These are phyloP conservation scores for Melanostoma mellinum DNA, from an alignment of 2,888 invertebrate species.

Conservation along the genomic window DNA sequence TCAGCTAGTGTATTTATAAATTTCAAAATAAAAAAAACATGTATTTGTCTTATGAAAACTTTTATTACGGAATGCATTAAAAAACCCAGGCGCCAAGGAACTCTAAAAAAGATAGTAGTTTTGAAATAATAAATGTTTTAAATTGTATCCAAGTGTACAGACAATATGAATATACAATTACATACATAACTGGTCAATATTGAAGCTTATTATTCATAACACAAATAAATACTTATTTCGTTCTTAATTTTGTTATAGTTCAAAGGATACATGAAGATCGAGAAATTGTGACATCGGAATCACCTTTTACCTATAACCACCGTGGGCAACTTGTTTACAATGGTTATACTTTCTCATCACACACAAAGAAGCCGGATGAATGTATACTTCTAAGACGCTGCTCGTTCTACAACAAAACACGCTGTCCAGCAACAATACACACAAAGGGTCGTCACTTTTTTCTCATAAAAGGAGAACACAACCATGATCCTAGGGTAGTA, in stretches of 20 bases:
- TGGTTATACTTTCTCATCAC: conserved; percentile 77
- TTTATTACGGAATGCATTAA: too few relatives aligned
- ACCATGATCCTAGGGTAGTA: conserved; percentile 77
- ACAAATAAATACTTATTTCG: neutral
- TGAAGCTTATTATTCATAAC: too few relatives aligned
- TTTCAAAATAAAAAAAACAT: too few relatives aligned
- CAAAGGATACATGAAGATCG: conserved; percentile 5
- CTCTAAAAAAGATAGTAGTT: too few relatives aligned
- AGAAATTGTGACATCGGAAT: conserved; percentile 13
- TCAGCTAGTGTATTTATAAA: too few relatives aligned
- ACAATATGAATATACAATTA: too few relatives aligned
- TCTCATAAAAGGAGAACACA: conserved; percentile 76
- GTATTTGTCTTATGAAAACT: too few relatives aligned
- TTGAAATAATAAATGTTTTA: too few relatives aligned
- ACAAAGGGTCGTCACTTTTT: conserved; percentile 78
- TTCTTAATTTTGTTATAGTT: conserved; percentile 31
- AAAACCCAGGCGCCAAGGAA: too few relatives aligned
- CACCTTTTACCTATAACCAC: conserved; percentile 77
- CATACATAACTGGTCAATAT: too few relatives aligned
- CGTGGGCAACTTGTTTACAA: conserved; percentile 79
- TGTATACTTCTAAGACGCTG: conserved; percentile 80
- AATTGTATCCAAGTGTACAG: too few relatives aligned
- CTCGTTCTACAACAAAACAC: conserved; percentile 76
- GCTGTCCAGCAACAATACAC: conserved; percentile 78
- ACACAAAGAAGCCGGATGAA: conserved; percentile 75